phyloP scores from a whole-genome alignment of 2,888 invertebrate genomes.

The Dasypogon diadema region DNA sequence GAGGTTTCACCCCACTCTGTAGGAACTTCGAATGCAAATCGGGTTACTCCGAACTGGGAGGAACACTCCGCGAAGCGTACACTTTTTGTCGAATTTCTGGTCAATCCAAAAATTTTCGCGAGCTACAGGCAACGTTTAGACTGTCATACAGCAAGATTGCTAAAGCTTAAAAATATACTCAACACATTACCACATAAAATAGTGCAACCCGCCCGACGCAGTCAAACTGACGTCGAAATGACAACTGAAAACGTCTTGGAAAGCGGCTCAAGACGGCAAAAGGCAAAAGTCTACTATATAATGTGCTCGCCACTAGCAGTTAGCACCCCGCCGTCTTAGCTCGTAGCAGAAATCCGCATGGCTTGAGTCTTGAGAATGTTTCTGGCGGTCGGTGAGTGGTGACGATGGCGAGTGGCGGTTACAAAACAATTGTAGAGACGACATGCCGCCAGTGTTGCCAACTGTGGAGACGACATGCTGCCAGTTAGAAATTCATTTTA shows the following conservation, averaged over 20 bases:
- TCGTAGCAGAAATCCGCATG: no score
- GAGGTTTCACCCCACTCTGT: not conserved
- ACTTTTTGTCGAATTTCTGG: not conserved
- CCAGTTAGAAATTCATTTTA: no score
- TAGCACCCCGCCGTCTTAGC: conserved; percentile 7
- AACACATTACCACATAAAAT: conserved; percentile 7
- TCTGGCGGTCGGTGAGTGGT: no score
- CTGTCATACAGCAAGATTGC: not conserved
- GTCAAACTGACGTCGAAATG: conserved; percentile 4
- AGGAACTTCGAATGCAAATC: not conserved
- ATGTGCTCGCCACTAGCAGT: no score
- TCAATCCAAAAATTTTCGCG: not conserved
- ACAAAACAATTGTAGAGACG: no score
- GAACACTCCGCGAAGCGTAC: no score
- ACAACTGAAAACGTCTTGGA: conserved; percentile 26
- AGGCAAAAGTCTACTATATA: not conserved
- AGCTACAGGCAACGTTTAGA: not conserved
- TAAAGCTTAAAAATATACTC: not conserved
- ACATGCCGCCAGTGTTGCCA: no score
- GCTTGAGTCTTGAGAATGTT: no score
- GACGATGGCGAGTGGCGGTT: no score
- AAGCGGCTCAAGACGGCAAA: not conserved
- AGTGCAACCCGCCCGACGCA: conserved; percentile 6
- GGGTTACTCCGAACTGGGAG: no score
- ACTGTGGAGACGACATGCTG: no score